Evolutionary conservation across 1,140 invertebrate genomes (phyloP), one percentile per base, ranked within the genome.

Genomic region (Platyscapa corneri): DNA sequence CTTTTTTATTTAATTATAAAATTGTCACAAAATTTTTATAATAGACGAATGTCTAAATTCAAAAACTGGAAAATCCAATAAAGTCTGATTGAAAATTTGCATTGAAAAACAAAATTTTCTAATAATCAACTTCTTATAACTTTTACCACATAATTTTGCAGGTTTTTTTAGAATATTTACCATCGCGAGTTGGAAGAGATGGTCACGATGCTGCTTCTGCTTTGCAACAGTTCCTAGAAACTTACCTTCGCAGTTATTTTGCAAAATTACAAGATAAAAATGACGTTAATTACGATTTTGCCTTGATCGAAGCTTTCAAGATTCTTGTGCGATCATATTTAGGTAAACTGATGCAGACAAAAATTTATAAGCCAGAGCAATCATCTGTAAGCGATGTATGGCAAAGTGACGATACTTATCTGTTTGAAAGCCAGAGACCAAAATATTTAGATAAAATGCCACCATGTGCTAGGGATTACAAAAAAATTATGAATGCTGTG

Each of bases 161-260:
- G 90, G 93, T 95, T 14, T 95, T 95, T 87, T 86, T 95, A 42
- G 94, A 95, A 37, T 95, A 95, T 89, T 88, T 95, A 32, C 95
- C 95, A 0, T 94, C 94, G 2, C 90, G 94, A 64, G 94, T 95
- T n/a, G 94, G 95, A 7, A 91, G 92, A 72, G 94, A 94, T 85
- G 94, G 94, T 0, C 93, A 93, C 39, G 92, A 92, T 56, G 94
- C 94, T 12, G 94, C 94, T 34, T 87, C 90, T 6, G 94, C 94
- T 6, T 89, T 95, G 20, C 95, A 95, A 86, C 88, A 93, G 39
- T 94, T 94, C 39, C 89, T 95, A n/a, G 95, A 95, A 88, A 91
- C 89, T 42, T 94, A 94, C 87, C 90, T 95, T 39, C 90, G 92
- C 14, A 87, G 88, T 53, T 94, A 93, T 85, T 94, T 94, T 85